phyloP scores from a whole-genome alignment of 1,140 invertebrate genomes.

The Nasonia vitripennis region DNA sequence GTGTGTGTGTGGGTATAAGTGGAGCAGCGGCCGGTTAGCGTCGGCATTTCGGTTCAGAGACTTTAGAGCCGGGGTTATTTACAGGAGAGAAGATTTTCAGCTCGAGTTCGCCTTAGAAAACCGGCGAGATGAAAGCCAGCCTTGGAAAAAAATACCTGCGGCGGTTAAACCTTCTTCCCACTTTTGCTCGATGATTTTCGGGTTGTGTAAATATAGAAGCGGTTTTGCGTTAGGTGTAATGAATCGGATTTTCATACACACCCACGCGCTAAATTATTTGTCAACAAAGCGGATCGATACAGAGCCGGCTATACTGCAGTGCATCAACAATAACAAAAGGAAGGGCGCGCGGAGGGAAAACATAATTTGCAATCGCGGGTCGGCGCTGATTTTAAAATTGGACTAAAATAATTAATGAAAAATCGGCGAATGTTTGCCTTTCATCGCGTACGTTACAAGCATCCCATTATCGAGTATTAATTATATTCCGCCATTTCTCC shows the following conservation, averaged over 20 bases:
- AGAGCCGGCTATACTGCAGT: too few species aligned
- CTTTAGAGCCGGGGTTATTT: slow-evolving; percentile 16
- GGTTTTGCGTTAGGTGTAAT: too few species aligned
- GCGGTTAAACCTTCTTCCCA: neutral
- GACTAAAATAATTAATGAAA: neutral
- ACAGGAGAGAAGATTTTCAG: slow-evolving; percentile 37
- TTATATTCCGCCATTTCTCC: neutral
- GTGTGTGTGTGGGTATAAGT: neutral
- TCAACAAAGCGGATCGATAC: neutral
- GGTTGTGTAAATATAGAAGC: too few species aligned
- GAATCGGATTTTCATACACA: too few species aligned
- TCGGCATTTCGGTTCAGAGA: neutral
- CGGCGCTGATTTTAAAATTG: neutral
- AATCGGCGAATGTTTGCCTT: neutral
- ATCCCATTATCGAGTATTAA: neutral
- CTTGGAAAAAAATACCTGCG: neutral
- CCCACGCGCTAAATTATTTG: neutral
- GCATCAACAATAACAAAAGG: neutral
- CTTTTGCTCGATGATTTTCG: neutral
- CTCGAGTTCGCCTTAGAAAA: slow-evolving; percentile 15
- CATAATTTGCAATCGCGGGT: neutral
- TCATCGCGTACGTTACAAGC: neutral
- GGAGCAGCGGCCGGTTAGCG: neutral
- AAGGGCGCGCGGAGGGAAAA: neutral
- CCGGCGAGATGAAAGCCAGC: neutral